A percentile compares a stretch with the other conserved stretches of the same genome.
Conservation (phyloP, 2,888 invertebrate genomes). For the Hanleya hanleyi region DNA sequence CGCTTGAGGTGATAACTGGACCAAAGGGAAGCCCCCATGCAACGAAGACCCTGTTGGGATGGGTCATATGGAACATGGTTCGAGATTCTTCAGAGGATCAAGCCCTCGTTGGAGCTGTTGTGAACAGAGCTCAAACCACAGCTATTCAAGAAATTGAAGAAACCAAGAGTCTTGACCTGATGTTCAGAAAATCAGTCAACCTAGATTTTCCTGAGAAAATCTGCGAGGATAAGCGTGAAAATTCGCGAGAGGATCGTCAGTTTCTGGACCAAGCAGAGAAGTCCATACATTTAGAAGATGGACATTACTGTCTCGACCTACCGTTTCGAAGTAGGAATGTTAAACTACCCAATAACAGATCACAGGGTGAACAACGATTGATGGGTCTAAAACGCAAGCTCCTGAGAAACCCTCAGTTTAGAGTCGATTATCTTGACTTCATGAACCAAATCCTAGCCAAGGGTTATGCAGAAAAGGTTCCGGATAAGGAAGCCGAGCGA, state of each 20-base stretch:
- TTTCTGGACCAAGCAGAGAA: neutral
- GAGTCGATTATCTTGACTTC: constrained; percentile 19
- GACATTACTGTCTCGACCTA: neutral
- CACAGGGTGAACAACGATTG: neutral
- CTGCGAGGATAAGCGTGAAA: neutral
- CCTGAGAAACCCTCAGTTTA: too few species aligned
- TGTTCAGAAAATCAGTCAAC: neutral
- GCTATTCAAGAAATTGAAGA: neutral
- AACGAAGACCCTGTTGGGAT: constrained; percentile 14
- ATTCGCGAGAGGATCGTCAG: neutral
- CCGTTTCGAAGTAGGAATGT: neutral
- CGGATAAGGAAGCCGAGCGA: neutral
- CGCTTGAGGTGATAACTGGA: constrained; percentile 12
- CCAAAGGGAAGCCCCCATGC: constrained; percentile 23
- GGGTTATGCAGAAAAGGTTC: too few species aligned
- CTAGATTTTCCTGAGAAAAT: neutral
- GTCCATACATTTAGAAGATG: neutral
- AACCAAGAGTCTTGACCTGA: neutral
- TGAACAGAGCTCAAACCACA: neutral
- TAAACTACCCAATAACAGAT: neutral
- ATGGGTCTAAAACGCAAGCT: too few species aligned
- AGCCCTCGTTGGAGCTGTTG: neutral
- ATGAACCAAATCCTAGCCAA: too few species aligned
- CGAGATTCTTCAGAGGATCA: neutral
- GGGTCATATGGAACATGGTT: constrained; percentile 24